Evolutionary conservation across 2,888 invertebrate species (phyloP).

Genomic region (Dichetophora obliterata): DNA sequence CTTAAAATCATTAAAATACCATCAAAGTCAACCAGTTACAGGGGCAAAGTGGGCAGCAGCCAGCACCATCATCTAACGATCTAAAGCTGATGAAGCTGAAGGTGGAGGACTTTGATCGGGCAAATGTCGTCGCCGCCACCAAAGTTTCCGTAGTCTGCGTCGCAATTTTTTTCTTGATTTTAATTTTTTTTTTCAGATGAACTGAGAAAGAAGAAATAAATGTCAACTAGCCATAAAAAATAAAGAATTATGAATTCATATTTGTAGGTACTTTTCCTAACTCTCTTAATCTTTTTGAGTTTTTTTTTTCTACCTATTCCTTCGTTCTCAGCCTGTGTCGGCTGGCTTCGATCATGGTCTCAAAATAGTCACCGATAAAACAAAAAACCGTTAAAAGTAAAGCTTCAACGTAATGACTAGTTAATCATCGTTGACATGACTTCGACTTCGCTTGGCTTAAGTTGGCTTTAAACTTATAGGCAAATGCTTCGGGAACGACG

Average conservation of each 20-base stretch:
- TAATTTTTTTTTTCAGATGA: background rate
- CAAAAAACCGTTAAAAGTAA: slow-evolving; percentile 7
- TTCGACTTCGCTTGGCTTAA: background rate
- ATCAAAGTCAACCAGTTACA: slow-evolving; percentile 30
- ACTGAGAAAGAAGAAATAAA: slow-evolving; percentile 29
- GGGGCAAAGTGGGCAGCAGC: background rate
- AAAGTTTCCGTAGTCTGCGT: background rate
- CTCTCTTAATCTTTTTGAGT: background rate
- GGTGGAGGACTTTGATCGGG: slow-evolving; percentile 6
- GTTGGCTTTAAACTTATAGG: background rate
- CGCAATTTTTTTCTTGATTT: too few species aligned
- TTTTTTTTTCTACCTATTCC: background rate
- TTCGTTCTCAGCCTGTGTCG: background rate
- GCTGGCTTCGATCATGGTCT: background rate
- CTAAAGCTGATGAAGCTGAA: background rate
- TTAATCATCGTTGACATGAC: slow-evolving; percentile 42
- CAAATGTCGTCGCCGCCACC: slow-evolving; percentile 13
- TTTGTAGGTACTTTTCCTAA: background rate
- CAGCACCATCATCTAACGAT: background rate
- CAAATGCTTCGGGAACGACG: background rate
- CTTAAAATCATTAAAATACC: slow-evolving; percentile 41
- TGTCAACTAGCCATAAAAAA: slow-evolving; percentile 34
- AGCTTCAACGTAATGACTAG: slow-evolving; percentile 35
- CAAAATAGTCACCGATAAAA: slow-evolving; percentile 18
- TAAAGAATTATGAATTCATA: slow-evolving; percentile 42